Percentiles rank a stretch among this genome's conserved stretches.
Evolutionary conservation across 2,888 invertebrate species (phyloP).

Genomic region (Athalia circularis): DNA sequence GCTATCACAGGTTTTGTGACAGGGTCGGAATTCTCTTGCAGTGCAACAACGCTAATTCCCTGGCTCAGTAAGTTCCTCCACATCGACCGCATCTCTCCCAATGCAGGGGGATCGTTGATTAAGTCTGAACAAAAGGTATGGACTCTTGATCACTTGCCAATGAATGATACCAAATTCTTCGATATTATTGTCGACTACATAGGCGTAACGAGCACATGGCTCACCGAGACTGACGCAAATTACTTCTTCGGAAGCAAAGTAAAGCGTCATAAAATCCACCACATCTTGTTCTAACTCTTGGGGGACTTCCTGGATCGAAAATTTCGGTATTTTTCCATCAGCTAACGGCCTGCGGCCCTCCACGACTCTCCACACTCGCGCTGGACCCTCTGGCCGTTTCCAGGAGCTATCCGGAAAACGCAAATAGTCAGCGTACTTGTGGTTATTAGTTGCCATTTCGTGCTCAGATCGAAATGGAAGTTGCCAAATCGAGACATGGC

Average conservation of each 20-base stretch:
- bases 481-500: too few relatives aligned
- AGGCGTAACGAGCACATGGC: background rate
- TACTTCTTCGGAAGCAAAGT: slow-evolving; percentile 9
- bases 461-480: too few relatives aligned
- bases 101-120: slow-evolving; percentile 56
- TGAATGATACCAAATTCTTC: background rate
- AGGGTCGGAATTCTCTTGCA: slow-evolving; percentile 62
- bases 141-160: background rate
- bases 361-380: slow-evolving; percentile 62
- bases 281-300: slow-evolving; percentile 64
- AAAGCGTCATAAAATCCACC: slow-evolving; percentile 50
- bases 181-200: background rate
- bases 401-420: slow-evolving; percentile 45
- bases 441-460: background rate
- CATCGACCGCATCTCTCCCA: slow-evolving; percentile 58
- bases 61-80: slow-evolving; percentile 63
- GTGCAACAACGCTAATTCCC: slow-evolving; percentile 68
- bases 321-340: slow-evolving; percentile 51
- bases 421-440: slow-evolving; percentile 25
- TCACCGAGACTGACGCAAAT: background rate
- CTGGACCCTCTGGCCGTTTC: slow-evolving; percentile 58
- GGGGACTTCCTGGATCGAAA: slow-evolving; percentile 67
- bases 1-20: slow-evolving; percentile 66
- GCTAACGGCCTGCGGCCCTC: slow-evolving; percentile 54
- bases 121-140: slow-evolving; percentile 55